phyloP scores from a whole-genome alignment of 2,797 vertebrate species.

The Typhlichthys subterraneus region DNA sequence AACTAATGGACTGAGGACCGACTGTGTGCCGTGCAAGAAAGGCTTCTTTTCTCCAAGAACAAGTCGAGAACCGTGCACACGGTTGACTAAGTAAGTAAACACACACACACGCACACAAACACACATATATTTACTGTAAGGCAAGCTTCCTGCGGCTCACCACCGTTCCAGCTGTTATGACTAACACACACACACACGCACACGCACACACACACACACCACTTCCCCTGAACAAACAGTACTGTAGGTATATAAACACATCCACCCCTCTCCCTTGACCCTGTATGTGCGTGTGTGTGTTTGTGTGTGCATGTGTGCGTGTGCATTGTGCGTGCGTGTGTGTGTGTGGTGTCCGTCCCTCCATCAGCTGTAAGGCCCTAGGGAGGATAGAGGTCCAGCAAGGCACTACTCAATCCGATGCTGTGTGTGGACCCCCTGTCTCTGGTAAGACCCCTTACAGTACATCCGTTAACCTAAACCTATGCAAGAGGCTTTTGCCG shows the following conservation, averaged over 20 bases:
- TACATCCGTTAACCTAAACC: no score
- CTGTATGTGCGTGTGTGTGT: no score
- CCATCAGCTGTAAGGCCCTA: constrained; percentile 84
- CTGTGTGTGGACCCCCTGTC: constrained; percentile 72
- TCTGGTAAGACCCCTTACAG: constrained; percentile 47
- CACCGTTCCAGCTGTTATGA: constrained; percentile 52
- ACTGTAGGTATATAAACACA: no score
- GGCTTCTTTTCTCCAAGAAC: constrained; percentile 84
- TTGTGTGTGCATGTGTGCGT: not conserved
- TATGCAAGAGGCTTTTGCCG: no score
- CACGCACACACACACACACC: constrained; percentile 42
- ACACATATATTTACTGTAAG: constrained; percentile 7
- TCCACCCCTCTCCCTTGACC: constrained; percentile 6
- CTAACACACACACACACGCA: constrained; percentile 39
- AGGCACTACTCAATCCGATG: constrained; percentile 81
- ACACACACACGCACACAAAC: not conserved
- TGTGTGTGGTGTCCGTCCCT: constrained; percentile 15
- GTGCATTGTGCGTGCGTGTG: not conserved
- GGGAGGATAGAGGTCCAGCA: constrained; percentile 74
- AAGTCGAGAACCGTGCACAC: constrained; percentile 80
- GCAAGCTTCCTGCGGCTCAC: constrained; percentile 19
- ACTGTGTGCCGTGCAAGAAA: constrained; percentile 72
- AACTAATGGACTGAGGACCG: constrained; percentile 47
- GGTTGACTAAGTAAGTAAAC: constrained; percentile 88
- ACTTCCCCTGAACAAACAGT: constrained; percentile 57